Conservation (phyloP, 2,113 vertebrate species). For the Garra rufa region DNA sequence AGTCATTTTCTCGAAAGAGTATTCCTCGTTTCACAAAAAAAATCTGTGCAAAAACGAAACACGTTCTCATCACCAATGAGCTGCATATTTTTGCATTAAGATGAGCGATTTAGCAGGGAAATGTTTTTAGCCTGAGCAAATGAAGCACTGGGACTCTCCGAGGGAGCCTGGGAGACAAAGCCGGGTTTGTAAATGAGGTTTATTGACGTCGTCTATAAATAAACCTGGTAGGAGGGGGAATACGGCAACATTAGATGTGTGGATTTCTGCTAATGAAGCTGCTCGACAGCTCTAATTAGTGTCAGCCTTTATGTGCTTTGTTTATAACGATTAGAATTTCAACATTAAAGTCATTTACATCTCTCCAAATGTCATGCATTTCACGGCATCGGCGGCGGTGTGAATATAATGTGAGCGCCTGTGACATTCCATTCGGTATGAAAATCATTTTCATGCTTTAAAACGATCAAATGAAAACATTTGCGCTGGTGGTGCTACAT, state of each 20-base stretch:
- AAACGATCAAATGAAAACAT: slow-evolving; percentile 26
- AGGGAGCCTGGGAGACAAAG: slow-evolving; percentile 32
- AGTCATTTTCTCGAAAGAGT: slow-evolving; percentile 24
- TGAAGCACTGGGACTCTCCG: not conserved
- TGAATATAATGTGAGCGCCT: not conserved
- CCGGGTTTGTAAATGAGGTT: slow-evolving; percentile 40
- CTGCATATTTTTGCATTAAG: slow-evolving; percentile 41
- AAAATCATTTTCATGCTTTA: slow-evolving; percentile 21
- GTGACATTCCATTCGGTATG: not conserved
- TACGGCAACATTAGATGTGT: slow-evolving; percentile 54
- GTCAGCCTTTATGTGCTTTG: slow-evolving; percentile 64
- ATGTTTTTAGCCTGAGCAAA: slow-evolving; percentile 25
- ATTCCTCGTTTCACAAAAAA: slow-evolving; percentile 1
- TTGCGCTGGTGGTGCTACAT: slow-evolving; percentile 9
- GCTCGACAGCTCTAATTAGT: slow-evolving; percentile 69
- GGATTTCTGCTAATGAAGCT: slow-evolving; percentile 61
- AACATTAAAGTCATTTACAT: slow-evolving; percentile 36
- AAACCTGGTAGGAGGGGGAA: slow-evolving; percentile 58
- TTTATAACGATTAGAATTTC: slow-evolving; percentile 56
- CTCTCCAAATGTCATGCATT: slow-evolving; percentile 51
- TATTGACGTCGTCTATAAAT: slow-evolving; percentile 51
- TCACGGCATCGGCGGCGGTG: not conserved
- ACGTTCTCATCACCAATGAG: slow-evolving; percentile 6
- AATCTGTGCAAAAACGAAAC: not conserved
- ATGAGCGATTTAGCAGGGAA: slow-evolving; percentile 17